Evolutionary conservation across 2,797 vertebrate species (phyloP), one percentile per base, ranked within the genome.

Genomic region (Sebastes oblongus): DNA sequence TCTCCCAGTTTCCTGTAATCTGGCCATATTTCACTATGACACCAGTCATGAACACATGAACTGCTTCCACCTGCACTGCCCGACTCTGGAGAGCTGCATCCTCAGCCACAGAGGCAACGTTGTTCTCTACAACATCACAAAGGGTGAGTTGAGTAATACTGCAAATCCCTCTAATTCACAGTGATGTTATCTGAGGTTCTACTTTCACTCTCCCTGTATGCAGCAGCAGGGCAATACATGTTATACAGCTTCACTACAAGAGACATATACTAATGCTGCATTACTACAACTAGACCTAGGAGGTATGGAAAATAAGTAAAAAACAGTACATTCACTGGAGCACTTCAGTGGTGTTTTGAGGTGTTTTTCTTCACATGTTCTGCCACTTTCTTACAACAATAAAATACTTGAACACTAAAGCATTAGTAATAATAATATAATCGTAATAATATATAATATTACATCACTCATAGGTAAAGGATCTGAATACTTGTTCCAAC

Each of bases 61-160:
- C 91, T 99, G 98, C 87, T 94, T 97, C 85, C 97, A 99, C 27
- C 6, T 99, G 18, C 96, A 97, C 82, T 99, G 98, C 78, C 98
- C 98, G 0, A 94, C 95, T 0, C 80, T 97, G 87, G 97, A 98
- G 88, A 99, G 97, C 90, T 99, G 98, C 72, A 93, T 97, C 24
- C 88, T 98, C 42, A 96, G 93, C 58, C 95, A 95, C 30, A 95
- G 94, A 74, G 81, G 88, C 60, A 93, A 96, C 78, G 96, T 96
- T 27, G 93, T 97, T 65, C 93, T 99, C 24, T 99, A 97, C 93
- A 98, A 98, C 61, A 90, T 99, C 88, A 98, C 97, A 14, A 94
- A 96, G 80, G 98, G 98, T 99, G 80, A 87, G 84, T 36, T 1
- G 30, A 42, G 68, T 25, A 62, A n/a, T 50, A 0, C n/a, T 66